A percentile compares a stretch with the other conserved stretches of the same genome.
phyloP scores from a whole-genome alignment of 2,113 vertebrate genomes.

The Motacilla alba region DNA sequence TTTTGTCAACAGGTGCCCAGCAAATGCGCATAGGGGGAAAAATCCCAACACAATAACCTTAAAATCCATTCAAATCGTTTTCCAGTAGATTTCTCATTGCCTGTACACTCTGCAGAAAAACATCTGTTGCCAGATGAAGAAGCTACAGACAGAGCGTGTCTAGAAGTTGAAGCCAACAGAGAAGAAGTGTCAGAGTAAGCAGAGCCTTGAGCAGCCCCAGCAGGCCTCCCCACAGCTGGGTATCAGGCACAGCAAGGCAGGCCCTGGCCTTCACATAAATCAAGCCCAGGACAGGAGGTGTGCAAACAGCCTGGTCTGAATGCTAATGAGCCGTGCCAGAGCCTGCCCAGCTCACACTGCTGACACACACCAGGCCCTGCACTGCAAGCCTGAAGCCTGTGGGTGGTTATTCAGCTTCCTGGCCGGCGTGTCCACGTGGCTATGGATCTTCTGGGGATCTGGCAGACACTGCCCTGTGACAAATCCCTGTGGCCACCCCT shows the following conservation, averaged over 20 bases:
- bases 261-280: not conserved
- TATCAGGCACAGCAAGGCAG: not conserved
- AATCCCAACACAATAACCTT: not conserved
- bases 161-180: not conserved
- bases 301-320: not conserved
- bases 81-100: not conserved
- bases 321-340: accelerated
- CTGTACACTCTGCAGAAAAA: slow-evolving; percentile 13
- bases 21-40: not conserved
- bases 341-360: not conserved
- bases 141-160: not conserved
- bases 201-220: not conserved
- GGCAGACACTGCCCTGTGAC: not conserved
- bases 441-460: not conserved
- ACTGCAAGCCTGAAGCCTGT: not conserved
- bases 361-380: not conserved
- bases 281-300: not conserved
- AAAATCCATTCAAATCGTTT: slow-evolving; percentile 9
- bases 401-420: not conserved
- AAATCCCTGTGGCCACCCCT: not conserved
- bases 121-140: slow-evolving; percentile 16
- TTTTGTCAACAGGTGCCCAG: slow-evolving; percentile 39
- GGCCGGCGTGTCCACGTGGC: not conserved
- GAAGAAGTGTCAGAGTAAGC: accelerated
- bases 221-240: not conserved